A percentile compares a stretch with the other conserved stretches of the same genome.
phyloP scores from a whole-genome alignment of 1,140 invertebrate species.

The Meloidogyne hapla region DNA sequence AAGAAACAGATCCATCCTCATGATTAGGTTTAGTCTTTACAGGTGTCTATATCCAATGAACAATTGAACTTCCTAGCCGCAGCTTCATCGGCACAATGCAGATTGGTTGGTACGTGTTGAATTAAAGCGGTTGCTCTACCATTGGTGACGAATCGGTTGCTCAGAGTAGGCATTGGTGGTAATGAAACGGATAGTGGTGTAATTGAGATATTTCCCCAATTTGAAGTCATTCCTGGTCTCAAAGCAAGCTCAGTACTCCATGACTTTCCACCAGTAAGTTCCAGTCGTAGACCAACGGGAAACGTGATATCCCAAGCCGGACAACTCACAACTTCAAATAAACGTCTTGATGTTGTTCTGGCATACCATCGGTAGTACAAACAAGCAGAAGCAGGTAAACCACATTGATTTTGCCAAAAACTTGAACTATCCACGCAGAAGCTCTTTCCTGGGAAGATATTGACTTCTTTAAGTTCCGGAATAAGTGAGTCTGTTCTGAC shows the following conservation, averaged over 20 bases:
- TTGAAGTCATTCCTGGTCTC: background rate
- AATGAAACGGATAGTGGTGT: slow-evolving; percentile 7
- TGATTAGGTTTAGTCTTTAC: background rate
- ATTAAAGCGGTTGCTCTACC: background rate
- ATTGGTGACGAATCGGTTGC: background rate
- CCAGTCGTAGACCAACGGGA: background rate
- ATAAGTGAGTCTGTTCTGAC: background rate
- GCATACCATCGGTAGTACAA: background rate
- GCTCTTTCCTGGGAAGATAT: background rate
- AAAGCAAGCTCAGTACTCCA: background rate
- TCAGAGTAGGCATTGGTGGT: background rate
- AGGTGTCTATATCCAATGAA: background rate
- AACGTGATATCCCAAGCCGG: background rate
- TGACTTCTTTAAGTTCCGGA: background rate
- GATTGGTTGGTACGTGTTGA: background rate
- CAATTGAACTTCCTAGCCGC: background rate
- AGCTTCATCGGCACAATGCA: background rate
- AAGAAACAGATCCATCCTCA: background rate
- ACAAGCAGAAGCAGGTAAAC: background rate
- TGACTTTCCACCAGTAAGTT: background rate
- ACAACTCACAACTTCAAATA: background rate
- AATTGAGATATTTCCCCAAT: slow-evolving; percentile 1
- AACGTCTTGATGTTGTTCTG: background rate
- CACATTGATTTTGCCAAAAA: background rate
- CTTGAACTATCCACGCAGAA: background rate